Conservation (phyloP, 2,888 invertebrate genomes). For the Sesia apiformis region DNA sequence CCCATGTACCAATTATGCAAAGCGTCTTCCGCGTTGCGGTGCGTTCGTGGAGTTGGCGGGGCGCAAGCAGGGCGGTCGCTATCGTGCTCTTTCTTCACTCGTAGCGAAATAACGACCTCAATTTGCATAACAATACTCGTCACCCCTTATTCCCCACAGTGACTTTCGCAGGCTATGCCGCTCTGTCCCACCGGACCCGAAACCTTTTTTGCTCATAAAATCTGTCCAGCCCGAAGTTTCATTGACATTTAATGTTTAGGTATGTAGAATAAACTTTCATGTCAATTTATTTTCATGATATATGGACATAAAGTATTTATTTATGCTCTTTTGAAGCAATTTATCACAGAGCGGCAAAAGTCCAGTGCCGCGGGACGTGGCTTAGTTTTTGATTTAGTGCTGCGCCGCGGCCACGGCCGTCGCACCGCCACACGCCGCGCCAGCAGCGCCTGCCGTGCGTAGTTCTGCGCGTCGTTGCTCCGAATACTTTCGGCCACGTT, state of each 20-base stretch:
- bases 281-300: not conserved
- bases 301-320: not conserved
- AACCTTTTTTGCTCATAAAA: conserved; percentile 52
- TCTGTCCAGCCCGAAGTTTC: conserved; percentile 29
- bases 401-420: conserved; percentile 14
- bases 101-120: conserved; percentile 73
- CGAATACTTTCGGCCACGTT: conserved; percentile 27
- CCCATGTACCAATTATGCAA: conserved; percentile 67
- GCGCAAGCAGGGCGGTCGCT: conserved; percentile 44
- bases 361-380: conserved; percentile 8
- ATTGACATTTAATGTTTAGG: conserved; percentile 20
- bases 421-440: conserved; percentile 14
- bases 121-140: conserved; percentile 74
- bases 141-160: conserved; percentile 68
- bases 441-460: conserved; percentile 11
- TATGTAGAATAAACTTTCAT: not conserved
- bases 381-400: conserved; percentile 39
- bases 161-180: conserved; percentile 61
- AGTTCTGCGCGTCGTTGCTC: conserved; percentile 15
- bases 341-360: conserved; percentile 8
- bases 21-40: conserved; percentile 62
- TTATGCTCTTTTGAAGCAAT: conserved; percentile 6
- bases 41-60: conserved; percentile 39
- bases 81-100: conserved; percentile 71
- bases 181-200: conserved; percentile 57